Conservation (phyloP, 1,140 invertebrate genomes). For the Idris sp. region DNA sequence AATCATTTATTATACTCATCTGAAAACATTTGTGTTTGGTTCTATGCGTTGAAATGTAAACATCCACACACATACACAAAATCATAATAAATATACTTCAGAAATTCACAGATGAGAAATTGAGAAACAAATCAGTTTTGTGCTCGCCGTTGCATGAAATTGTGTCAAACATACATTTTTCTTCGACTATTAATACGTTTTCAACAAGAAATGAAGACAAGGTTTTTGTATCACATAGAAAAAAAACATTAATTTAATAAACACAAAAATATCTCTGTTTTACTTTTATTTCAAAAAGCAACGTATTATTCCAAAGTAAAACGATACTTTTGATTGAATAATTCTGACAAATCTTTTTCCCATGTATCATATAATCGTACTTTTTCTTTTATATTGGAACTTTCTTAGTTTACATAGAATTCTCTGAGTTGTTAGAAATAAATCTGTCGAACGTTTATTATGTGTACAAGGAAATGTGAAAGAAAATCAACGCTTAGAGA, state of each 20-base stretch:
- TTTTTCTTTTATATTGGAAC: constrained; percentile 43
- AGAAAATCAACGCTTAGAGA: constrained; percentile 54
- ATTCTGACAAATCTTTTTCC: constrained; percentile 41
- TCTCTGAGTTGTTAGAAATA: constrained; percentile 37
- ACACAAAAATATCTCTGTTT: too few species aligned
- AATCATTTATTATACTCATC: too few species aligned
- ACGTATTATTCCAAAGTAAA: constrained; percentile 9
- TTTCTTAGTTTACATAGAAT: constrained; percentile 21
- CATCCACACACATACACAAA: too few species aligned
- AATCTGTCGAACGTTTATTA: constrained; percentile 54
- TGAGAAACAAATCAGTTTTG: too few species aligned
- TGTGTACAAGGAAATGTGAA: constrained; percentile 38
- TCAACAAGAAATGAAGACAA: too few species aligned
- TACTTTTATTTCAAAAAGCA: constrained; percentile 5
- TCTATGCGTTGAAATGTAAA: too few species aligned
- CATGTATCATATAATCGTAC: constrained; percentile 47
- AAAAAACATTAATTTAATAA: too few species aligned
- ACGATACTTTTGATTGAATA: constrained; percentile 34
- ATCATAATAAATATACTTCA: too few species aligned
- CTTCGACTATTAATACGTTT: not conserved
- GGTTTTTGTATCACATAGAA: too few species aligned
- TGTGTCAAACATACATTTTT: constrained; percentile 8
- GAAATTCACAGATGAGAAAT: constrained; percentile 30
- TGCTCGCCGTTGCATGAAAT: constrained; percentile 6
- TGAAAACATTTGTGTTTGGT: too few species aligned